Evolutionary conservation across 2,113 vertebrate genomes (phyloP).

Genomic region (Xiphophorus couchianus): DNA sequence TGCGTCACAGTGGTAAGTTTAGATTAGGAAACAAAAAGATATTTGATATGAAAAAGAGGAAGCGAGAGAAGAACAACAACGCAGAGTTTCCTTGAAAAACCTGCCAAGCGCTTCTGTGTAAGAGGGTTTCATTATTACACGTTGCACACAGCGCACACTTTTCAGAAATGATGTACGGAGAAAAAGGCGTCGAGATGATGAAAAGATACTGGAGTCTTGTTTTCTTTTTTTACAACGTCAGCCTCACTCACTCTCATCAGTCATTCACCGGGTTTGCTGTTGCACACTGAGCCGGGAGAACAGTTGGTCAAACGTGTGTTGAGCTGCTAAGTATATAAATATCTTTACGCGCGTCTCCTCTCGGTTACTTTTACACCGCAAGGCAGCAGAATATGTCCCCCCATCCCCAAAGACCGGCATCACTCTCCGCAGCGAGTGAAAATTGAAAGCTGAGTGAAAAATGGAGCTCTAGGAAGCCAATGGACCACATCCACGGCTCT

Average conservation of each 20-base stretch:
- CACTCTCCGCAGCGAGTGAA: conserved; percentile 36
- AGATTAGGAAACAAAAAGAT: background rate
- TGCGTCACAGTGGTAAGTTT: conserved; percentile 19
- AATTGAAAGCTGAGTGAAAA: conserved; percentile 66
- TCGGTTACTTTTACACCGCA: conserved; percentile 3
- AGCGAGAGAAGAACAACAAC: conserved; percentile 38
- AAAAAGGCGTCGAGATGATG: background rate
- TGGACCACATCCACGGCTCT: conserved; percentile 54
- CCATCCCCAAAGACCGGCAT: conserved; percentile 21
- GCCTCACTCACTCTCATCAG: background rate
- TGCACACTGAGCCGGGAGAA: background rate
- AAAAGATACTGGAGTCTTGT: background rate
- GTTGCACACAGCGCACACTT: background rate
- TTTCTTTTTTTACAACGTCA: too few relatives aligned
- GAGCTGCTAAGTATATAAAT: background rate
- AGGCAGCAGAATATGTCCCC: conserved; percentile 11
- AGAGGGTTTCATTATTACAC: conserved; percentile 31
- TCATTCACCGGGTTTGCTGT: background rate
- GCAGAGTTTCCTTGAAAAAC: conserved; percentile 31
- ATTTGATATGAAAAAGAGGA: conserved; percentile 48
- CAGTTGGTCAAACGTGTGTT: background rate
- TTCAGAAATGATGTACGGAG: conserved; percentile 16
- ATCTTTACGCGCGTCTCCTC: background rate
- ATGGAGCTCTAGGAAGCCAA: conserved; percentile 46
- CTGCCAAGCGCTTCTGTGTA: background rate